A percentile compares a stretch with the other conserved stretches of the same genome.
Conservation (phyloP, 2,113 vertebrate genomes). For the Xerus inauris region DNA sequence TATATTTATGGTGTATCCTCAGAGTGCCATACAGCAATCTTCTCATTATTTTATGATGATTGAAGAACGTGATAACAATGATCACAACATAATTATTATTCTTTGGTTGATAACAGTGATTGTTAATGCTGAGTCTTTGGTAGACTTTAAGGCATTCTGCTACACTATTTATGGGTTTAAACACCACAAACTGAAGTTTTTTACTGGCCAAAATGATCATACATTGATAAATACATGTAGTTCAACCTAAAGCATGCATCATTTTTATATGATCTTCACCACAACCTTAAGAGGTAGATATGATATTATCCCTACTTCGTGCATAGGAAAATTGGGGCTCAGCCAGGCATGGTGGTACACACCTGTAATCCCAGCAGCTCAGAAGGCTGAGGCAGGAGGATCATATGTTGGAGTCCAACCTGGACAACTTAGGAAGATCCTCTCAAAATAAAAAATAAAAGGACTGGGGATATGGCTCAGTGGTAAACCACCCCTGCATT, state of each 20-base stretch:
- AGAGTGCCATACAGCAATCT: not conserved
- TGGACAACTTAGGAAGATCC: no score
- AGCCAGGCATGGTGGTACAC: no score
- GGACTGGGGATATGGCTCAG: no score
- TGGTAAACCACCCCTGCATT: no score
- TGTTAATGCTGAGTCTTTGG: not conserved
- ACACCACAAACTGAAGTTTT: not conserved
- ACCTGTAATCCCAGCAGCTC: no score
- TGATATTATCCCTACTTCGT: not conserved
- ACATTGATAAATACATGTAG: not conserved
- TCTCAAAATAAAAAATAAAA: no score
- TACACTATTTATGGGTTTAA: not conserved
- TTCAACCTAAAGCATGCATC: not conserved
- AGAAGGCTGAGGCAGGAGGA: no score
- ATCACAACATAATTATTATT: not conserved
- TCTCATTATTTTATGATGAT: not conserved
- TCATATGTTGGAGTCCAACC: no score
- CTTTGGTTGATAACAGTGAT: slow-evolving; percentile 8
- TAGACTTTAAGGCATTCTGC: not conserved
- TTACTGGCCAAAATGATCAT: not conserved
- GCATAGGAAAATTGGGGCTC: not conserved
- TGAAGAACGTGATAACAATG: not conserved
- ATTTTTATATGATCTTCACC: slow-evolving; percentile 19
- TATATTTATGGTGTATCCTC: not conserved
- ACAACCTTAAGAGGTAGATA: not conserved